These are phyloP conservation scores for Ferrisia virgata DNA, from an alignment of 2,888 invertebrate genomes.

Conservation along the genomic window DNA sequence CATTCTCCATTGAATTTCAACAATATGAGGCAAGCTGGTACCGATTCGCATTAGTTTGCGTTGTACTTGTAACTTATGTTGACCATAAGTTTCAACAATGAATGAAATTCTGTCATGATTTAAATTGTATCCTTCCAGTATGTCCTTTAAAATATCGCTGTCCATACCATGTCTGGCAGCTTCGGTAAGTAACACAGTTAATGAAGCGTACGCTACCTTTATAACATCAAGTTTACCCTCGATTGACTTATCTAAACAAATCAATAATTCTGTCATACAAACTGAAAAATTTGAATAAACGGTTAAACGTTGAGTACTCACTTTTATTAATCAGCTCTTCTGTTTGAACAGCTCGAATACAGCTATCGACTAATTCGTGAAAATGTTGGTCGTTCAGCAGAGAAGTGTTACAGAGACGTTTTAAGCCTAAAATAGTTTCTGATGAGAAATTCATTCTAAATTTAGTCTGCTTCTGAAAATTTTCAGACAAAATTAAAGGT, in stretches of 20 bases:
- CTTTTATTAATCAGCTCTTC: not conserved
- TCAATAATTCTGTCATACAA: not conserved
- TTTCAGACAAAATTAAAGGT: not conserved
- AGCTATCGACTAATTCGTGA: not conserved
- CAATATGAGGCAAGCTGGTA: constrained; percentile 5
- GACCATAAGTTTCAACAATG: not conserved
- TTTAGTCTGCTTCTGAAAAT: not conserved
- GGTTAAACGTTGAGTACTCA: not conserved
- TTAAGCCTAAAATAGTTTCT: constrained; percentile 12
- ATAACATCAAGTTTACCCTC: not conserved
- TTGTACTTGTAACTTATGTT: not conserved
- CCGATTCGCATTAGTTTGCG: not conserved
- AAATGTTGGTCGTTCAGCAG: constrained; percentile 8
- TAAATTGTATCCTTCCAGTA: constrained; percentile 11
- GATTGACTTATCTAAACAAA: not conserved
- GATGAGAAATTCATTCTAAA: constrained; percentile 23
- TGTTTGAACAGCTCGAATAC: constrained; percentile 13
- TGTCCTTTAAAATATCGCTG: not conserved
- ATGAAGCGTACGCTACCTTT: constrained; percentile 18
- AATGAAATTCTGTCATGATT: not conserved
- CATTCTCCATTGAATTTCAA: constrained; percentile 32
- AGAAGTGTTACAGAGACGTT: constrained; percentile 33
- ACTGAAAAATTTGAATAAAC: no score
- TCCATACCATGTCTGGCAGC: not conserved
- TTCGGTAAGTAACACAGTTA: constrained; percentile 11